Percentiles rank a stretch among this genome's conserved stretches.
Conservation (phyloP, 2,888 invertebrate species). For the Cancer borealis region DNA sequence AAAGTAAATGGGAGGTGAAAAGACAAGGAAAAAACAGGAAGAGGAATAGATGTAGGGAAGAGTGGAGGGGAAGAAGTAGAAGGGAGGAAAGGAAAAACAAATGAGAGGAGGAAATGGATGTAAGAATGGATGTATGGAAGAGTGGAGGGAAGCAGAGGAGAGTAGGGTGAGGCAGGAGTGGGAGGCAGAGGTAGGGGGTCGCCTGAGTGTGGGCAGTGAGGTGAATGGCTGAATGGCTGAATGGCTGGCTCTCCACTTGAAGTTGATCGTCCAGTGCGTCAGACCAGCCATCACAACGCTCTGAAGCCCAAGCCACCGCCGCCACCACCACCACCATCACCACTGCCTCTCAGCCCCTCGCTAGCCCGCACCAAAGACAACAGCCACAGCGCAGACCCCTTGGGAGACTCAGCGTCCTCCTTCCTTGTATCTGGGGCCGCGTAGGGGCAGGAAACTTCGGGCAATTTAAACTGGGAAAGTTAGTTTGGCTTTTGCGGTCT, state of each 20-base stretch:
- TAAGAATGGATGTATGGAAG: background rate
- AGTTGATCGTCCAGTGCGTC: slow-evolving; percentile 38
- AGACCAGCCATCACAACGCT: slow-evolving; percentile 14
- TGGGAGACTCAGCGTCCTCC: background rate
- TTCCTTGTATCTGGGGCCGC: slow-evolving; percentile 3
- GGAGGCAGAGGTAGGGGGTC: background rate
- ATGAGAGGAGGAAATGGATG: slow-evolving; percentile 22
- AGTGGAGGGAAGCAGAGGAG: background rate
- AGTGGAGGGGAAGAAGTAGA: background rate
- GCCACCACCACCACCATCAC: background rate
- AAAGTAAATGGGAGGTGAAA: background rate
- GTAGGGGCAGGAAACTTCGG: slow-evolving; percentile 42
- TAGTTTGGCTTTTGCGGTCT: slow-evolving; percentile 48
- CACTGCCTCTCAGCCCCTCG: background rate
- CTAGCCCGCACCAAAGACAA: background rate
- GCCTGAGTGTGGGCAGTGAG: slow-evolving; percentile 36
- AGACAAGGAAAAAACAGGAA: background rate
- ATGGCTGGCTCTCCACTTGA: slow-evolving; percentile 39
- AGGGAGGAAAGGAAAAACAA: slow-evolving; percentile 38
- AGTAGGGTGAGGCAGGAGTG: background rate
- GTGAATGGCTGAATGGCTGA: slow-evolving; percentile 48
- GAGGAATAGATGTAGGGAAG: background rate
- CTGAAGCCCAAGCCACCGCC: background rate
- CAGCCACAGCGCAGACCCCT: background rate
- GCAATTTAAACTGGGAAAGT: slow-evolving; percentile 59